Evolutionary conservation across 2,113 vertebrate genomes (phyloP).

Genomic region (Chionodraco myersi): DNA sequence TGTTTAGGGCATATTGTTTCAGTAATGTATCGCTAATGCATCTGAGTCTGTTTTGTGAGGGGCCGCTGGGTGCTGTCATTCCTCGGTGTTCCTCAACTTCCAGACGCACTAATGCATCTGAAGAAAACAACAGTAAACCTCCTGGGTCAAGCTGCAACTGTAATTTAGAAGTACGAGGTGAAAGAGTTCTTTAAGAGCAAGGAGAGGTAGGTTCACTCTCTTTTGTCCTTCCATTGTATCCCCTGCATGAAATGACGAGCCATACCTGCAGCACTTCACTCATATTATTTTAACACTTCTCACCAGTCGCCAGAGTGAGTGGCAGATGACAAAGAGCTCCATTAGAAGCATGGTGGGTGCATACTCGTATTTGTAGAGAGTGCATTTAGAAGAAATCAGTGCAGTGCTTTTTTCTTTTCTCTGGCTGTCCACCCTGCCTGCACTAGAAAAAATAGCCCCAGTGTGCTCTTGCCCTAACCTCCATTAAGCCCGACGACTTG

Average conservation of each 20-base stretch:
- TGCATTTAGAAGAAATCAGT: slow-evolving; percentile 68
- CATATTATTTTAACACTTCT: slow-evolving; percentile 64
- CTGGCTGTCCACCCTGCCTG: slow-evolving; percentile 61
- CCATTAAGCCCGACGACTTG: slow-evolving; percentile 67
- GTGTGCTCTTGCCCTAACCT: slow-evolving; percentile 62
- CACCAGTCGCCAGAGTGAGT: slow-evolving; percentile 55
- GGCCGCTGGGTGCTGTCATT: slow-evolving; percentile 65
- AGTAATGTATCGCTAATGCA: slow-evolving; percentile 77
- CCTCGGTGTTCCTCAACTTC: slow-evolving; percentile 40
- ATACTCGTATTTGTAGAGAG: slow-evolving; percentile 61
- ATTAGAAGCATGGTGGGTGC: slow-evolving; percentile 68
- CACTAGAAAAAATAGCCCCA: slow-evolving; percentile 48
- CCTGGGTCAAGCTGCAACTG: slow-evolving; percentile 52
- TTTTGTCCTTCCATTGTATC: slow-evolving; percentile 52
- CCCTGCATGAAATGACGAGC: slow-evolving; percentile 43
- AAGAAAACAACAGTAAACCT: slow-evolving; percentile 55
- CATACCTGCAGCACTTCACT: slow-evolving; percentile 61
- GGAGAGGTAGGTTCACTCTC: slow-evolving; percentile 47
- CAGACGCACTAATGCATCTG: slow-evolving; percentile 64
- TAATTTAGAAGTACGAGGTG: slow-evolving; percentile 47
- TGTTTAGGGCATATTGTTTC: slow-evolving; percentile 64
- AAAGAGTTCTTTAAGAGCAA: slow-evolving; percentile 43
- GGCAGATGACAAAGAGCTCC: slow-evolving; percentile 72
- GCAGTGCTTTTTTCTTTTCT: slow-evolving; percentile 66
- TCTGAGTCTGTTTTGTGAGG: slow-evolving; percentile 52